Base-by-base conservation (phyloP, 2,113 vertebrate species). In the Oenanthe oenanthe region DNA sequence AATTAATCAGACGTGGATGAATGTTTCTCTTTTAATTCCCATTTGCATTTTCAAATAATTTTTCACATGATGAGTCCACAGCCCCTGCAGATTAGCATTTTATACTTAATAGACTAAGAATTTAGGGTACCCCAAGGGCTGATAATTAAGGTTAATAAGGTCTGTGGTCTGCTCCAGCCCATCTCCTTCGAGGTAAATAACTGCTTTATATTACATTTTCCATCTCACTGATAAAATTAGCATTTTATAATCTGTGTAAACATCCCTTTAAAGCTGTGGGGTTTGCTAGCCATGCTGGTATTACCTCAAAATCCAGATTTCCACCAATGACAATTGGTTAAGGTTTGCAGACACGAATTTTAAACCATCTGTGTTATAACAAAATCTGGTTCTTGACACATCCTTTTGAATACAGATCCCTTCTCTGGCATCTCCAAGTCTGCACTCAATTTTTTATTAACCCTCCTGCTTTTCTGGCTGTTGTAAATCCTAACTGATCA, bases 61-160 rank as follows among this genome's bases (percentile, higher is more conserved):
- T 89, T 91, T 89, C 80, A 89, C 80, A 57, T 73, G 84, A 73
- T 80, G 87, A 93, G 40, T n/a, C 84, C 34, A 68, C 80, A 80
- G 68, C 50, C 76, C 76, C 88, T 70, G 72, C 88, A 93, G 94
- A 81, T 91, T 61, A 93, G 32, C 63, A 73, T 95, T 91, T 94
- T 57, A 54, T 84, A 89, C 63, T 89, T 87, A 89, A 91, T 50
- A 40, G 80, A 74, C n/a, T 70, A 91, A 73, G 80, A 95, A 91
- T 94, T 94, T 87, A 95, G 73, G 60, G 60, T 60, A 81, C 92
- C 77, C 92, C 25, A 87, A 77, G 84, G 92, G 42, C 65, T 84
- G 75, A 87, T 89, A 95, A 95, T 93, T 93, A 80, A 84, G 87
- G 87, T 89, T 94, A 95, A 89, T 94, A 70, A 95, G 92, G 90